Evolutionary conservation across 1,140 invertebrate genomes (phyloP).

Genomic region (Halictus rubicundus): DNA sequence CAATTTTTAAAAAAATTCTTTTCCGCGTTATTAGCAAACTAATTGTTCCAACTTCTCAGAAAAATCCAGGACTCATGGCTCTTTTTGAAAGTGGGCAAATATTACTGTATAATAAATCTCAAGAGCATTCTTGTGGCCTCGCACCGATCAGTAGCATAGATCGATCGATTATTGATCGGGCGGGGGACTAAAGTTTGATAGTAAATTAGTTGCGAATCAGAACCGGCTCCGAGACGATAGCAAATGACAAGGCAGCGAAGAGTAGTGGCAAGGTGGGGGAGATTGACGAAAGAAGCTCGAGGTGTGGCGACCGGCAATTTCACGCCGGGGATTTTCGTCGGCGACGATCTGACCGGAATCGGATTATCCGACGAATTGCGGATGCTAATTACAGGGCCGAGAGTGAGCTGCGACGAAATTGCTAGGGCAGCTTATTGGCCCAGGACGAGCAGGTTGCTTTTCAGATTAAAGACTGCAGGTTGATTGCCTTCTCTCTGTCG

Average conservation of each 20-base stretch:
- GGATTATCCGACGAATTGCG: constrained; percentile 35
- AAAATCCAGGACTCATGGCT: too few relatives aligned
- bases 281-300: neutral
- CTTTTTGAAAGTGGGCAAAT: too few relatives aligned
- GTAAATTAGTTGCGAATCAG: too few relatives aligned
- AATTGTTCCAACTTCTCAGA: too few relatives aligned
- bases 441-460: constrained; percentile 5
- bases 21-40: too few relatives aligned
- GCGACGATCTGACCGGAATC: constrained; percentile 18
- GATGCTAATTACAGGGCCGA: constrained; percentile 33
- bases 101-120: too few relatives aligned
- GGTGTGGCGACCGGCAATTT: constrained; percentile 5
- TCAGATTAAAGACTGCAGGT: constrained; percentile 10
- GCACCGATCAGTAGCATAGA: too few relatives aligned
- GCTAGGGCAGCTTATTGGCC: neutral
- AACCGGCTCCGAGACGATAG: too few relatives aligned
- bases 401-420: constrained; percentile 16
- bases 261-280: constrained; percentile 5
- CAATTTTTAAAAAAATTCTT: too few relatives aligned
- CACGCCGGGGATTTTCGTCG: constrained; percentile 21
- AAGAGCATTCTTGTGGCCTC: too few relatives aligned
- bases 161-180: too few relatives aligned
- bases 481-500: constrained; percentile 10
- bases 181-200: too few relatives aligned
- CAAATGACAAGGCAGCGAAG: neutral